A percentile compares a stretch with the other conserved stretches of the same genome.
These are phyloP conservation scores for Cheirogaleus major DNA, from an alignment of 2,797 vertebrate species.

Conservation along the genomic window DNA sequence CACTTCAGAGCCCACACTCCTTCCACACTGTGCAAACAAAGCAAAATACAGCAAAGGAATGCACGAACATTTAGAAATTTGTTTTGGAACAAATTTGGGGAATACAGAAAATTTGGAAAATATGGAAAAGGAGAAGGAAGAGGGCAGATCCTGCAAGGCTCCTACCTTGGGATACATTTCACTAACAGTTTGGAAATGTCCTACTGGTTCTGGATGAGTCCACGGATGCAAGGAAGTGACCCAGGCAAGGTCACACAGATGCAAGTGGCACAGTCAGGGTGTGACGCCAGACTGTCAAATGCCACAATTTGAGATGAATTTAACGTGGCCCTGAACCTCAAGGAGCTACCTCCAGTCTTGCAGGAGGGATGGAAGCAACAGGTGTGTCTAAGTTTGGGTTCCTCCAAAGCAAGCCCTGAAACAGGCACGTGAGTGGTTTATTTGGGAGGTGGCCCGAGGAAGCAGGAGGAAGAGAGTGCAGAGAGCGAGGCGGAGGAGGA, in stretches of 20 bases:
- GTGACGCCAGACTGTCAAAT: neutral
- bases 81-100: neutral
- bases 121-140: neutral
- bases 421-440: neutral
- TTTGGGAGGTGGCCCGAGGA: neutral
- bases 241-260: neutral
- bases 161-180: neutral
- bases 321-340: neutral
- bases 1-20: neutral
- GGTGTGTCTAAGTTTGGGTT: neutral
- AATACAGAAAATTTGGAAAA: neutral
- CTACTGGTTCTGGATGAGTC: neutral
- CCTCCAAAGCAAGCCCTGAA: neutral
- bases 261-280: neutral
- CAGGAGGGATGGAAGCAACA: neutral
- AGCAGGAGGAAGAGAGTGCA: neutral
- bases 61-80: neutral
- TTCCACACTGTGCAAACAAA: neutral
- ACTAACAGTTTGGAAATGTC: neutral
- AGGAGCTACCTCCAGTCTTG: neutral
- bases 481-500: neutral
- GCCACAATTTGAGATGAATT: neutral
- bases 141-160: neutral
- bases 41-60: neutral
- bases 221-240: neutral